phyloP scores from a whole-genome alignment of 2,113 vertebrate genomes.

The Brachypteracias leptosomus region DNA sequence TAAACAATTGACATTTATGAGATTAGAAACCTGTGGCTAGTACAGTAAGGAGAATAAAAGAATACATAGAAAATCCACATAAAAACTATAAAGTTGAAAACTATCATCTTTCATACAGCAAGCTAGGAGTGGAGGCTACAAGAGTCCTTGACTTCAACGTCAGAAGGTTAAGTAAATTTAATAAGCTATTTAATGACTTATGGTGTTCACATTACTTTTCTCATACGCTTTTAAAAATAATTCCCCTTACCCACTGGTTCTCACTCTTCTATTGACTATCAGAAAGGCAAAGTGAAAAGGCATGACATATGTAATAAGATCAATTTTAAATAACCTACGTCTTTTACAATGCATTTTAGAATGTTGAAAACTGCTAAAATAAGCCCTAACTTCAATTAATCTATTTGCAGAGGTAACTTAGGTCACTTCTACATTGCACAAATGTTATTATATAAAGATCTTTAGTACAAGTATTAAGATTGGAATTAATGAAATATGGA shows the following conservation, averaged over 20 bases:
- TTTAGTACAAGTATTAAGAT: neutral
- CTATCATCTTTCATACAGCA: neutral
- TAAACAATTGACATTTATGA: neutral
- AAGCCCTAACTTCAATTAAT: neutral
- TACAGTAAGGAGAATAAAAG: neutral
- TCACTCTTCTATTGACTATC: neutral
- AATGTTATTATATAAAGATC: neutral
- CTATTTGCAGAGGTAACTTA: neutral
- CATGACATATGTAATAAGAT: neutral
- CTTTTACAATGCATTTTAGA: neutral
- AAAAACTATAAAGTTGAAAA: neutral
- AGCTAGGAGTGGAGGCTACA: neutral
- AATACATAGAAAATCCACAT: neutral
- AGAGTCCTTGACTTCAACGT: neutral
- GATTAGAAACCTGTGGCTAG: neutral
- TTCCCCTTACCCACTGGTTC: neutral
- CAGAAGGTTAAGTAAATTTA: neutral
- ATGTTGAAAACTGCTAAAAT: neutral
- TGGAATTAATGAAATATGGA: neutral
- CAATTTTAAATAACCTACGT: neutral
- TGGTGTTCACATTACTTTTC: neutral
- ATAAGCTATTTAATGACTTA: neutral
- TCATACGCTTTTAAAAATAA: neutral
- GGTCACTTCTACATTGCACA: neutral
- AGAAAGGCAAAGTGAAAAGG: neutral